A percentile compares a stretch with the other conserved stretches of the same genome.
Conservation (phyloP, 1,140 invertebrate species). For the Drosophila baimaii region DNA sequence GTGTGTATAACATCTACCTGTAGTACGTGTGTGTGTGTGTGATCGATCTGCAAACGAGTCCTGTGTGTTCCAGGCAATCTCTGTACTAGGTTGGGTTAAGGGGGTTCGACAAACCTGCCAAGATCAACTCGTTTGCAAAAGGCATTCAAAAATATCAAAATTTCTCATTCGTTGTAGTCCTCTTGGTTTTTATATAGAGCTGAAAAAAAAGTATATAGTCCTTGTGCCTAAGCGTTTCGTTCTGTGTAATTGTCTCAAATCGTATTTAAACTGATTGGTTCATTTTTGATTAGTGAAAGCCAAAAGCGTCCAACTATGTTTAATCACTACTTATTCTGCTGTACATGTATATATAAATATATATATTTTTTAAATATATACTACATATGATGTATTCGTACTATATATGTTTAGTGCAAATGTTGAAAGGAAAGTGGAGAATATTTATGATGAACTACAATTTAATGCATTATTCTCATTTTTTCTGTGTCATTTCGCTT, state of each 20-base stretch:
- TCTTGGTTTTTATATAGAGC: constrained; percentile 3
- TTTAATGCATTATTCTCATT: constrained; percentile 14
- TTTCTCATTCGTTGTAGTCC: constrained; percentile 9
- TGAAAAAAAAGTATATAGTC: constrained; percentile 13
- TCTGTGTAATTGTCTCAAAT: constrained; percentile 20
- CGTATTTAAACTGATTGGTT: constrained; percentile 37
- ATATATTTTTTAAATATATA: constrained; percentile 14
- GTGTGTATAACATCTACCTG: constrained; percentile 26
- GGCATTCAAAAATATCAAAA: constrained; percentile 9
- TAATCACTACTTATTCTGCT: constrained; percentile 51
- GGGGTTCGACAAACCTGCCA: not conserved
- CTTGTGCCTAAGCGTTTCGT: constrained; percentile 34
- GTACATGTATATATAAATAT: constrained; percentile 25
- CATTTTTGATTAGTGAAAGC: constrained; percentile 70
- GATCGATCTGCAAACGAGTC: constrained; percentile 53
- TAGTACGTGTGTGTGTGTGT: constrained; percentile 18
- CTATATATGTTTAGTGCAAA: constrained; percentile 71
- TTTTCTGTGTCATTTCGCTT: constrained; percentile 71
- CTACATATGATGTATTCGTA: constrained; percentile 34
- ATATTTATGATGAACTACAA: constrained; percentile 8
- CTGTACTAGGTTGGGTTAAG: constrained; percentile 40
- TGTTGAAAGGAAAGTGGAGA: constrained; percentile 16
- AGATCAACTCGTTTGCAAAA: constrained; percentile 3
- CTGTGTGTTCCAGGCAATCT: constrained; percentile 56
- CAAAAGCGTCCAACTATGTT: constrained; percentile 56